Percentiles rank a stretch among this genome's conserved stretches.
Conservation (phyloP, 2,888 invertebrate genomes). For the Lasius platythorax region DNA sequence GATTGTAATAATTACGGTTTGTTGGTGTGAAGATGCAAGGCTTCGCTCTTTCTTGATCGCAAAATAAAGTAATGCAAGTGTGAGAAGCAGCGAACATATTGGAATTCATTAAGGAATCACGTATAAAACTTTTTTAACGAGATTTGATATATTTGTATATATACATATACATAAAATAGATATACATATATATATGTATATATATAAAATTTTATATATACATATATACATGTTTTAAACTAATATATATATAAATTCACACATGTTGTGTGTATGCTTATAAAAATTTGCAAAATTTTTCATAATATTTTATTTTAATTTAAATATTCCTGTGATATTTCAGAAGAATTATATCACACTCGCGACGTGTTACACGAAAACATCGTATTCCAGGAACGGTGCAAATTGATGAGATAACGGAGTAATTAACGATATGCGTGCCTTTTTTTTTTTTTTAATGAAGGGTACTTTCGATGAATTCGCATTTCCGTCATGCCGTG, state of each 20-base stretch:
- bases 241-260: background rate
- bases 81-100: slow-evolving; percentile 7
- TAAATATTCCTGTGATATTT: slow-evolving; percentile 1
- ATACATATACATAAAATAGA: background rate
- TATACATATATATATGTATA: background rate
- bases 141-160: background rate
- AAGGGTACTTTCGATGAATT: slow-evolving; percentile 30
- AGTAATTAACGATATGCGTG: slow-evolving; percentile 17
- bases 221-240: background rate
- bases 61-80: slow-evolving; percentile 40
- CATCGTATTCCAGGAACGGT: background rate
- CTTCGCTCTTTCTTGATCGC: background rate
- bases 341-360: background rate
- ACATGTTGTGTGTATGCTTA: background rate
- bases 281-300: slow-evolving; percentile 2
- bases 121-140: background rate
- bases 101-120: background rate
- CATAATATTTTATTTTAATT: background rate
- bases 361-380: background rate
- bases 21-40: slow-evolving; percentile 47
- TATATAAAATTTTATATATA: slow-evolving; percentile 1
- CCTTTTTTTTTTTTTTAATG: slow-evolving; percentile 21
- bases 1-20: slow-evolving; percentile 52
- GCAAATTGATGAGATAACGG: slow-evolving; percentile 31
- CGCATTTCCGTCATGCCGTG: slow-evolving; percentile 25